These are phyloP conservation scores for Syrmaticus mikado DNA, from an alignment of 2,113 vertebrate genomes.

Conservation along the genomic window DNA sequence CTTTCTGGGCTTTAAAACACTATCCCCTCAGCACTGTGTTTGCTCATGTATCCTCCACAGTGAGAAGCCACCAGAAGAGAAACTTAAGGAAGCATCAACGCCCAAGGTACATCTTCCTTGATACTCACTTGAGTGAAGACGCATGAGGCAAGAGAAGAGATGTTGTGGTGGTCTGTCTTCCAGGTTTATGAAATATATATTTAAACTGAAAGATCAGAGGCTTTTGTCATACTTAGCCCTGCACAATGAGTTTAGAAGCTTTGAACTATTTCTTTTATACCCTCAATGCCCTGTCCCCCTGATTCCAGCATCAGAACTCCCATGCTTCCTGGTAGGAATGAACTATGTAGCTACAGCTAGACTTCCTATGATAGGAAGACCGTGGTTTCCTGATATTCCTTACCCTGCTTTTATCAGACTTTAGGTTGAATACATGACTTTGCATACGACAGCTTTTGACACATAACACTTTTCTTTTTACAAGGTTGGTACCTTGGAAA, in stretches of 20 bases:
- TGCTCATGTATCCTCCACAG: neutral
- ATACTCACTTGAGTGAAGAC: neutral
- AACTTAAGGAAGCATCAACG: accelerated
- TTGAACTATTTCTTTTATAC: neutral
- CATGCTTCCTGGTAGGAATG: neutral
- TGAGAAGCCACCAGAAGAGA: neutral
- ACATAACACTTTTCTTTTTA: neutral
- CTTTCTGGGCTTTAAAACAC: neutral
- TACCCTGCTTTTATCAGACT: neutral
- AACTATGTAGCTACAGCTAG: neutral
- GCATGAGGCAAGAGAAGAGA: no score
- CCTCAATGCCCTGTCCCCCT: accelerated
- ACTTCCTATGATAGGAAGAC: neutral
- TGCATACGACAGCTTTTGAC: accelerated
- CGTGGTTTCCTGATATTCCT: neutral
- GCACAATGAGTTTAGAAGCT: neutral
- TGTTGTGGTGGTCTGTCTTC: neutral
- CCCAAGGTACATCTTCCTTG: neutral
- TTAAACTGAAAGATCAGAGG: neutral
- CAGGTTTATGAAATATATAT: neutral
- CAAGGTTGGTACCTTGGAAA: neutral
- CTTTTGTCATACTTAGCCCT: neutral
- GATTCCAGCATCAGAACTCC: accelerated
- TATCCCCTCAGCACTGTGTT: neutral
- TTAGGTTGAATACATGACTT: neutral